These are phyloP conservation scores for Zoanthus gigantus DNA, from an alignment of 92 coral and sea anemone genomes.

Conservation along the genomic window DNA sequence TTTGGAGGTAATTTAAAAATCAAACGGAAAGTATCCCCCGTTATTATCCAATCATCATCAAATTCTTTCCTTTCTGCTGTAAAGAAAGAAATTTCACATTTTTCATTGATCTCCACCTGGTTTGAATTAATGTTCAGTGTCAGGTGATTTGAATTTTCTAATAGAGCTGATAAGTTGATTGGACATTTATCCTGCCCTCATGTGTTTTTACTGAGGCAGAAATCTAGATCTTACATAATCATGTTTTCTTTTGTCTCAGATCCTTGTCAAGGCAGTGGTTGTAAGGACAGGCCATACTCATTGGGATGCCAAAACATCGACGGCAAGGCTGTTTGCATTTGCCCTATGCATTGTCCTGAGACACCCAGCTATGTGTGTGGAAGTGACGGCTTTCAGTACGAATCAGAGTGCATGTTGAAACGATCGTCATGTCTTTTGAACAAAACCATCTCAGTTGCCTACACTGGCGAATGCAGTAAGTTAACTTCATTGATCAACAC, in stretches of 20 bases:
- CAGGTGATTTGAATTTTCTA: no score
- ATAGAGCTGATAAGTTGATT: no score
- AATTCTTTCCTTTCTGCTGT: no score
- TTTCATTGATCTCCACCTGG: no score
- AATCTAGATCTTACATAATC: background rate
- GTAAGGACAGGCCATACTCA: conserved; percentile 32
- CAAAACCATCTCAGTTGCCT: conserved; percentile 13
- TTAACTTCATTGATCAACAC: background rate
- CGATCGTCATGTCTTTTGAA: conserved; percentile 31
- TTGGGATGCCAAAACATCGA: conserved; percentile 21
- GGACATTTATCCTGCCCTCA: no score
- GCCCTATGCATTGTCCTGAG: conserved; percentile 30
- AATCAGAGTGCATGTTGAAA: conserved; percentile 36
- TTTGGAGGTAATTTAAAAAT: no score
- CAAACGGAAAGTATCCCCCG: no score
- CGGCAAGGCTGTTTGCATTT: conserved; percentile 23
- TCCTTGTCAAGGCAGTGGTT: conserved; percentile 1
- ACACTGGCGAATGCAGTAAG: conserved; percentile 38
- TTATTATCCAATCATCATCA: no score
- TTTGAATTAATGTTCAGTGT: no score
- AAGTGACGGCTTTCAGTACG: conserved; percentile 31
- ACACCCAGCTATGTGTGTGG: conserved; percentile 40
- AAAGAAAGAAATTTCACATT: no score
- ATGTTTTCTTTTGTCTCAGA: conserved; percentile 16
- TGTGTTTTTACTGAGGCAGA: background rate